phyloP scores from a whole-genome alignment of 2,797 vertebrate species.

The Notolepis coatsorum region DNA sequence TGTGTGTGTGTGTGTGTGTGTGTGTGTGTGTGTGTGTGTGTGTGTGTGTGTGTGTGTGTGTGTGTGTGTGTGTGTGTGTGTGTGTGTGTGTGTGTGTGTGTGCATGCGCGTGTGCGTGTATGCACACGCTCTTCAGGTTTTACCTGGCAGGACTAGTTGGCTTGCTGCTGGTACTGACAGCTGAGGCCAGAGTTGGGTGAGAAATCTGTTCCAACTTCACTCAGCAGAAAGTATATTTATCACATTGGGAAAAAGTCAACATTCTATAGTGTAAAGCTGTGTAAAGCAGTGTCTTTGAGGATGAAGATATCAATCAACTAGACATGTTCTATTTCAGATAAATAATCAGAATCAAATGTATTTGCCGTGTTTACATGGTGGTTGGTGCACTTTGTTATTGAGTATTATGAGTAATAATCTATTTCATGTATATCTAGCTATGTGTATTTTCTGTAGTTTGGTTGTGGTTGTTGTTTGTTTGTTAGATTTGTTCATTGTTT shows the following conservation, averaged over 20 bases:
- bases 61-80: too few species aligned
- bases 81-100: not conserved
- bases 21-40: not conserved
- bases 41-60: too few species aligned
- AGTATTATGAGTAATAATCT: not conserved
- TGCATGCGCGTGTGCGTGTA: slow-evolving; percentile 16
- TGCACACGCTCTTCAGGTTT: slow-evolving; percentile 63
- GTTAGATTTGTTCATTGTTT: too few species aligned
- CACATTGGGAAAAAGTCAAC: not conserved
- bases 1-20: not conserved
- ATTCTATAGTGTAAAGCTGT: too few species aligned
- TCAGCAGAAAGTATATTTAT: not conserved
- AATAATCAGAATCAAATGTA: not conserved
- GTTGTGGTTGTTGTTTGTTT: too few species aligned
- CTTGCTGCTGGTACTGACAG: slow-evolving; percentile 65
- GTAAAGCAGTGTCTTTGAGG: not conserved
- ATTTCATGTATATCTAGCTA: not conserved
- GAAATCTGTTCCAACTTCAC: slow-evolving; percentile 12
- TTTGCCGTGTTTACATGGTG: not conserved
- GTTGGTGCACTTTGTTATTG: not conserved
- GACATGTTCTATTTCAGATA: not conserved
- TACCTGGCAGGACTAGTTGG: slow-evolving; percentile 61
- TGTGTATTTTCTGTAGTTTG: not conserved
- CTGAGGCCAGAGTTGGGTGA: slow-evolving; percentile 78
- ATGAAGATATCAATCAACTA: not conserved